These are phyloP conservation scores for Coregonus suidteri DNA, from an alignment of 2,797 vertebrate species.

Conservation along the genomic window DNA sequence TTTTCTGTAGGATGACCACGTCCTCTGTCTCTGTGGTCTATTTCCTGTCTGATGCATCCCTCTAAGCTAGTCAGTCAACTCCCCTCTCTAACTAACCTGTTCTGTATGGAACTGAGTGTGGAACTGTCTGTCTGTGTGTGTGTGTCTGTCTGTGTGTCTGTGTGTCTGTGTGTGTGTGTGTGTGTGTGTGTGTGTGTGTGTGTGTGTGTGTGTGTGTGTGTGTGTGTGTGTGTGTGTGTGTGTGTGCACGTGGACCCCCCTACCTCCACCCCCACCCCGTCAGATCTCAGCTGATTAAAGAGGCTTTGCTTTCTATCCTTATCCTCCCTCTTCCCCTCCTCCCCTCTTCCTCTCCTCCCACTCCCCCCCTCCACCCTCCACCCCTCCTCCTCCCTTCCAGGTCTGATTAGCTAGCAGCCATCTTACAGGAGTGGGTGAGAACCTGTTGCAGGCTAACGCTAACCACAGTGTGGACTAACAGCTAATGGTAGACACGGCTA, in stretches of 20 bases:
- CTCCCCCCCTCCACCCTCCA: slow-evolving; percentile 13
- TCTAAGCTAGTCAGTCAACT: background rate
- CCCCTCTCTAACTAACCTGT: slow-evolving; percentile 33
- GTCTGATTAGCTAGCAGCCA: slow-evolving; percentile 9
- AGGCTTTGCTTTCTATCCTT: slow-evolving; percentile 76
- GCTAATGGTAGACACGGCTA: background rate
- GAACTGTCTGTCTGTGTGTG: no score
- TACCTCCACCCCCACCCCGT: background rate
- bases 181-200: no score
- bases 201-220: no score
- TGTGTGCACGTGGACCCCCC: slow-evolving; percentile 19
- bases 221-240: no score
- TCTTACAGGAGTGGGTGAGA: background rate
- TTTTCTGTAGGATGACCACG: background rate
- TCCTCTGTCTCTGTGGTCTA: background rate
- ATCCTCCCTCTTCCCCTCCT: slow-evolving; percentile 33
- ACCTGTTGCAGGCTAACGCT: background rate
- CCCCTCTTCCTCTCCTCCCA: background rate
- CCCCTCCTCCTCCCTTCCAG: slow-evolving; percentile 14
- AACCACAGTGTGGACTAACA: background rate
- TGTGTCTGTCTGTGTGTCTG: no score
- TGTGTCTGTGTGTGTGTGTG: no score
- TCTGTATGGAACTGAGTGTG: background rate
- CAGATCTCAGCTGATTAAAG: slow-evolving; percentile 57
- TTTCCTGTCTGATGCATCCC: slow-evolving; percentile 21